Evolutionary conservation across 2,113 vertebrate species (phyloP), one percentile per base, ranked within the genome.

Genomic region (human): DNA sequence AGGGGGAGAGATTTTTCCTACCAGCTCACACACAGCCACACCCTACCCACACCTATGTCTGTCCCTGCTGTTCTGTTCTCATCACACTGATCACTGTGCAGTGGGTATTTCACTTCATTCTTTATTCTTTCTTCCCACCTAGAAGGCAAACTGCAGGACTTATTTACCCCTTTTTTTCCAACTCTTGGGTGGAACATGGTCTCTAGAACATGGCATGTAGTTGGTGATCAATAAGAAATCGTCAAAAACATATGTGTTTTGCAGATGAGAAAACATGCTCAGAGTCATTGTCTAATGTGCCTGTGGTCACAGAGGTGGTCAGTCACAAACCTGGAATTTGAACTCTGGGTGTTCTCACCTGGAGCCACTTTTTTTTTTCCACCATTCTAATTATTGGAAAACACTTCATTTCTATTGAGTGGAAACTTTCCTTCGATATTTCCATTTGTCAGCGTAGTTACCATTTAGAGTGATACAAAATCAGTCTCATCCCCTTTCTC

Each of bases 71-170:
- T 55, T 27, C 20, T 70, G 40, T 20, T 48, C 9, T 45, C 43
- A 5, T 57, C 27, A 8, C 35, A 9, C 8, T 4, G 43, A 8
- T 22, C 48, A 23, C 6, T n/a, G 5, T 23, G 0, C 1, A 32
- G 14, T 48, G 4, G 17, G 4, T 52, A 45, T 20, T 76, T 55
- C 13, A 23, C 68, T 81, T 82, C 16, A 22, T 20, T 72, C 12
- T 78, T n/a, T 38, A 27, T 18, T 80, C 48, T 85, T 82, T 89
- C 17, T 38, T 81, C 9, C 8, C 55, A 22, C 22, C 11, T 70
- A 88, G 17, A 43, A 64, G 35, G 59, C 27, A 87, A 64, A 38
- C 43, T n/a, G 6, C 3, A 20, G 23, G 22, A 43, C 32, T 13
- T 61, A 20, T 16, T 35, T 22, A 40, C 17, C 11, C 7, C 11